phyloP scores from a whole-genome alignment of 2,888 invertebrate genomes.

The Brachynemurus nebulosus region DNA sequence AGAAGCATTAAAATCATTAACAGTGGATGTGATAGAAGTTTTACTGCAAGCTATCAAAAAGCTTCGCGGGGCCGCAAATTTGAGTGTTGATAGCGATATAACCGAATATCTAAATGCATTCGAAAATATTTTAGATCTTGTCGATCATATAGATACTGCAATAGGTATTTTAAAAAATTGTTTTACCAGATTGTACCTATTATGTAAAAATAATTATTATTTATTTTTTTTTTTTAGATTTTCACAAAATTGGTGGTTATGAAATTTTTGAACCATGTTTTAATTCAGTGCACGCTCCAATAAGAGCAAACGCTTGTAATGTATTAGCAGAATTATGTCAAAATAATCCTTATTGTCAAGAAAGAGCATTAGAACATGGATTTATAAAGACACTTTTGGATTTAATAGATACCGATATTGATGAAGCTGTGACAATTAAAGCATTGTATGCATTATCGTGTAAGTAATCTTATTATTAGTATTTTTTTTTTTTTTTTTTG shows the following conservation, averaged over 20 bases:
- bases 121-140: slow-evolving; percentile 49
- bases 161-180: slow-evolving; percentile 40
- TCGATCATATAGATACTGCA: slow-evolving; percentile 66
- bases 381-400: slow-evolving; percentile 47
- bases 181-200: background rate
- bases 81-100: slow-evolving; percentile 36
- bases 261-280: slow-evolving; percentile 54
- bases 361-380: slow-evolving; percentile 47
- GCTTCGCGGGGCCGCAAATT: slow-evolving; percentile 37
- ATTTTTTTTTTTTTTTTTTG: no score
- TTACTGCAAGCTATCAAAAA: slow-evolving; percentile 46
- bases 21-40: slow-evolving; percentile 53
- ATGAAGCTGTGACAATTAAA: slow-evolving; percentile 45
- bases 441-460: slow-evolving; percentile 70
- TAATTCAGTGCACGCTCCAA: slow-evolving; percentile 41
- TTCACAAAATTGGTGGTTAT: slow-evolving; percentile 73
- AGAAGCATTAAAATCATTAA: slow-evolving; percentile 53
- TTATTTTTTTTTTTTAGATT: slow-evolving; percentile 39
- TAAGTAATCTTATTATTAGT: slow-evolving; percentile 32
- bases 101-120: slow-evolving; percentile 47
- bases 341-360: slow-evolving; percentile 75
- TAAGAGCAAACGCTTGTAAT: slow-evolving; percentile 50
- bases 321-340: slow-evolving; percentile 69
- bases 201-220: background rate
- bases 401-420: slow-evolving; percentile 40